Evolutionary conservation across 2,888 invertebrate genomes (phyloP).

Genomic region (Cephus pygmeus): DNA sequence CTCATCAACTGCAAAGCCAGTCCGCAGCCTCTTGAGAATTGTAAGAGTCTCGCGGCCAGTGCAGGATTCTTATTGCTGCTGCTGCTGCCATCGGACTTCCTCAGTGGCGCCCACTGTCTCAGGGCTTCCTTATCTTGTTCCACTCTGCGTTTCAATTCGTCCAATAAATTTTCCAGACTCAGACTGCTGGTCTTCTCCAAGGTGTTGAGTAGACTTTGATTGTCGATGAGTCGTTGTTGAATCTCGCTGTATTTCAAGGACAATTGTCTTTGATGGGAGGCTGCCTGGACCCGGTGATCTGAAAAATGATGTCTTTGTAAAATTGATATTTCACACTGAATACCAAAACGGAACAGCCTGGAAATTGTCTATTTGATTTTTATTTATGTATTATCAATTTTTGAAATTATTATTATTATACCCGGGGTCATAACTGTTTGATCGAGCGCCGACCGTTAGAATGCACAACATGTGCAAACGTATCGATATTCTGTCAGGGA

Average conservation of each 20-base stretch:
- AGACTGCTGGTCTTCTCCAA: conserved; percentile 76
- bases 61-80: conserved; percentile 50
- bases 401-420: not conserved
- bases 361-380: not conserved
- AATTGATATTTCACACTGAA: not conserved
- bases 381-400: not conserved
- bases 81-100: conserved; percentile 56
- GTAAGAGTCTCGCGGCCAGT: conserved; percentile 76
- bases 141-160: conserved; percentile 80
- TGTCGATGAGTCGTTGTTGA: conserved; percentile 90
- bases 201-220: conserved; percentile 88
- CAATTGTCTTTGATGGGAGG: conserved; percentile 89
- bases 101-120: conserved; percentile 72
- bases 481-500: not conserved
- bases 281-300: conserved; percentile 57
- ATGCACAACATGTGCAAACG: not conserved
- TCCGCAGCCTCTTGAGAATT: conserved; percentile 80
- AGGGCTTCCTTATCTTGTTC: conserved; percentile 92
- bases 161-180: conserved; percentile 81
- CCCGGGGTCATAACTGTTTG: not conserved
- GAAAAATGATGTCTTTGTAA: not conserved
- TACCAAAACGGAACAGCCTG: no score
- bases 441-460: not conserved
- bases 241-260: conserved; percentile 87
- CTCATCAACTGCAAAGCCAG: conserved; percentile 82